A percentile compares a stretch with the other conserved stretches of the same genome.
Conservation (phyloP, 92 coral and sea anemone species). For the Galaxea fascicularis region DNA sequence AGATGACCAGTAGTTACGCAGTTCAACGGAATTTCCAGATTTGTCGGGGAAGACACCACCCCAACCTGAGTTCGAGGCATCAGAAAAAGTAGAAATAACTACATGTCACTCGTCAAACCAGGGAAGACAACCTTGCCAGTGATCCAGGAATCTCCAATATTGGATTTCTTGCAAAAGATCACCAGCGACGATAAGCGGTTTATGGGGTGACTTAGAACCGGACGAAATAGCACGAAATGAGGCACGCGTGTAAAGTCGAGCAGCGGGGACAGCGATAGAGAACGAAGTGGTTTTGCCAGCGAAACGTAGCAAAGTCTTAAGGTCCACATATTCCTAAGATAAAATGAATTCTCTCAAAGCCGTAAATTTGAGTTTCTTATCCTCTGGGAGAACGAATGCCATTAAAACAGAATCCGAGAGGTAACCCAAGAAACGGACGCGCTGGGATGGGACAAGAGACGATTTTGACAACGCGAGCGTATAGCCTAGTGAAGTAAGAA, state of each 20-base stretch:
- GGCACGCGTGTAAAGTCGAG: conserved; percentile 58
- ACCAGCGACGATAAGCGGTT: conserved; percentile 36
- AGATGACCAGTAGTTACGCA: conserved; percentile 67
- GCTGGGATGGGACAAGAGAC: conserved; percentile 49
- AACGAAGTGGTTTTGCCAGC: conserved; percentile 77
- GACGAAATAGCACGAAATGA: conserved; percentile 54
- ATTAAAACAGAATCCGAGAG: conserved; percentile 49
- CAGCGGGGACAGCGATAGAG: conserved; percentile 65
- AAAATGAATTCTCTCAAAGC: conserved; percentile 58
- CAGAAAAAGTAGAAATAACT: conserved; percentile 50
- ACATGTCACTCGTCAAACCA: conserved; percentile 73
- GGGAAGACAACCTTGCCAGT: conserved; percentile 65
- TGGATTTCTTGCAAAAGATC: conserved; percentile 47
- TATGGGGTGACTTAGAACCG: conserved; percentile 9
- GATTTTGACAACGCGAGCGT: conserved; percentile 65
- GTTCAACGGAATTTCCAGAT: conserved; percentile 39
- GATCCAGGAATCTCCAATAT: conserved; percentile 68
- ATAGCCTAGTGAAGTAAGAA: conserved; percentile 71
- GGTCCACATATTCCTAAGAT: conserved; percentile 19
- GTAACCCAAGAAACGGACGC: conserved; percentile 72
- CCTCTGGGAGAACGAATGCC: conserved; percentile 70
- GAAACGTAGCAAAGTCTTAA: conserved; percentile 53
- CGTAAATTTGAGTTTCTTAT: conserved; percentile 67
- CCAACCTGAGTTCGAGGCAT: conserved; percentile 82
- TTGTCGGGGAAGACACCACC: conserved; percentile 55